Percentiles rank a stretch among this genome's conserved stretches.
These are phyloP conservation scores for Rapana venosa DNA, from an alignment of 2,888 invertebrate genomes.

Conservation along the genomic window DNA sequence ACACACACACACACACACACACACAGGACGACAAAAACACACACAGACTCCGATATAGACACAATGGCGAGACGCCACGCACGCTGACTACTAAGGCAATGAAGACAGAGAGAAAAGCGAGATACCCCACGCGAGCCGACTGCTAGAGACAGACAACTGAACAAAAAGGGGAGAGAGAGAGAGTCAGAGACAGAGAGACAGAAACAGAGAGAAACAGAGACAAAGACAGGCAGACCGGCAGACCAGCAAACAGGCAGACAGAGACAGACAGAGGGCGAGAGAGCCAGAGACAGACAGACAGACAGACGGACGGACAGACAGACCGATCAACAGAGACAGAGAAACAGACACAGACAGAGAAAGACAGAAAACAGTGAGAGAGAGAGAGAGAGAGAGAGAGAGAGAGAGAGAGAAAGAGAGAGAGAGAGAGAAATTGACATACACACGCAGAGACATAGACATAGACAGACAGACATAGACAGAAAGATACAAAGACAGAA, in stretches of 20 bases:
- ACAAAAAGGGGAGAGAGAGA: neutral
- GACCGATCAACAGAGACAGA: neutral
- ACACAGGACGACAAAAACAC: no score
- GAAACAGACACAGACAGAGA: neutral
- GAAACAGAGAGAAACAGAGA: neutral
- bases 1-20: no score
- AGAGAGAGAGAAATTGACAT: neutral
- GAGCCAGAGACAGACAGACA: neutral
- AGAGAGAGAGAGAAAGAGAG: constrained; percentile 2
- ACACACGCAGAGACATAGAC: neutral
- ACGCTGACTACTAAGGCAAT: no score
- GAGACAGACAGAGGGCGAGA: neutral
- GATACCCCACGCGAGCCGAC: no score
- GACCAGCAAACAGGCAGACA: neutral
- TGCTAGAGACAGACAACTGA: neutral
- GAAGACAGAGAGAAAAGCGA: neutral
- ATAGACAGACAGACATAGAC: neutral
- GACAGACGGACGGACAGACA: neutral
- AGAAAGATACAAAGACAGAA: neutral
- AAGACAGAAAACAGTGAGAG: neutral
- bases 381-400: neutral
- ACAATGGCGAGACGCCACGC: no score
- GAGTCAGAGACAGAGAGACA: constrained; percentile 3
- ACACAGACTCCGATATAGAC: no score
- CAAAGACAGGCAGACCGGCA: neutral